phyloP scores from a whole-genome alignment of 2,797 vertebrate genomes.

The Melanotaenia trifasciata region DNA sequence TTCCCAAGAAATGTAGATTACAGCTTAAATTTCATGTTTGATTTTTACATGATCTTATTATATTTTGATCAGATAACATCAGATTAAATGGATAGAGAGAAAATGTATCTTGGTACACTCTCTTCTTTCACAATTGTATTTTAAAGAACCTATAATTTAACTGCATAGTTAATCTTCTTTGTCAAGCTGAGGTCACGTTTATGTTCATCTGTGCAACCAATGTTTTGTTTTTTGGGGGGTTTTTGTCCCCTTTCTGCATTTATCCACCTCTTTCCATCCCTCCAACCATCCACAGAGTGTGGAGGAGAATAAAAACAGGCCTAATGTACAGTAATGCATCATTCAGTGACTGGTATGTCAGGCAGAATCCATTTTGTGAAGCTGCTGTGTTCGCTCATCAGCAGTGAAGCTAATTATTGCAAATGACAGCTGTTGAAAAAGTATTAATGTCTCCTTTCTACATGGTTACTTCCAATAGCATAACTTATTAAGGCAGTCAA shows the following conservation, averaged over 20 bases:
- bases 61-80: background rate
- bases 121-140: too few species aligned
- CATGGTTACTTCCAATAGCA: slow-evolving; percentile 72
- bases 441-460: slow-evolving; percentile 79
- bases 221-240: background rate
- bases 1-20: background rate
- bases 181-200: too few species aligned
- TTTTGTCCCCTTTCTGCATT: background rate
- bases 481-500: slow-evolving; percentile 55
- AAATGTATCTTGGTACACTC: too few species aligned
- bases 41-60: background rate
- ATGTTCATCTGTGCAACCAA: background rate
- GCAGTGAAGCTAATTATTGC: slow-evolving; percentile 74
- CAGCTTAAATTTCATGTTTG: background rate
- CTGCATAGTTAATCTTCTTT: too few species aligned
- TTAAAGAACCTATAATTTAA: background rate
- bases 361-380: slow-evolving; percentile 65
- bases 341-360: slow-evolving; percentile 39
- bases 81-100: background rate
- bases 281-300: slow-evolving; percentile 44
- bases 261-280: slow-evolving; percentile 10
- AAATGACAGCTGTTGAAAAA: slow-evolving; percentile 70
- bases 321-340: slow-evolving; percentile 69
- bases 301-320: slow-evolving; percentile 65
- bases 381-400: slow-evolving; percentile 64